These are phyloP conservation scores for Synchiropus splendidus DNA, from an alignment of 2,113 vertebrate species.

Conservation along the genomic window DNA sequence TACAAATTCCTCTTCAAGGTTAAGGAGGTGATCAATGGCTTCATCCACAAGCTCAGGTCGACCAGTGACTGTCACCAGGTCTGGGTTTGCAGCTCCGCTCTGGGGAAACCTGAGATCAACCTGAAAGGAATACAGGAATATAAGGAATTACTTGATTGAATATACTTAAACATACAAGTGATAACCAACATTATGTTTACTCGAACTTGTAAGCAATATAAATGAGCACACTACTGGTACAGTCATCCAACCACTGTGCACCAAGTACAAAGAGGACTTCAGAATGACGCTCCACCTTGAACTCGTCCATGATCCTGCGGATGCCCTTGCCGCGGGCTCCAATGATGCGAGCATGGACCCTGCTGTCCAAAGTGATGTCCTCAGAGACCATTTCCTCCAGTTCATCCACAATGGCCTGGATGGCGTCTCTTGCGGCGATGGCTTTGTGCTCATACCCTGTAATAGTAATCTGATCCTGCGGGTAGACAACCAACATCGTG, in stretches of 20 bases:
- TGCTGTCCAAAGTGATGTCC: slow-evolving; percentile 87
- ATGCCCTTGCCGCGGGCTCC: slow-evolving; percentile 94
- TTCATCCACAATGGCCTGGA: slow-evolving; percentile 85
- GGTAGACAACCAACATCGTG: background rate
- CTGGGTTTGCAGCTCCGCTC: slow-evolving; percentile 86
- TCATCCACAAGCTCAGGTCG: slow-evolving; percentile 94
- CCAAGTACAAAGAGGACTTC: no score
- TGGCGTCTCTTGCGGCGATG: slow-evolving; percentile 84
- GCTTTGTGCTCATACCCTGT: slow-evolving; percentile 94
- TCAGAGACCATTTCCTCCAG: slow-evolving; percentile 96
- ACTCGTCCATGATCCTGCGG: slow-evolving; percentile 97
- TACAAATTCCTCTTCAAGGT: slow-evolving; percentile 96
- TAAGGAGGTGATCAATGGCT: slow-evolving; percentile 95
- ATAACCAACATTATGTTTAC: no score
- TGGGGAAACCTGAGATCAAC: slow-evolving; percentile 97
- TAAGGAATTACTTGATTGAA: no score
- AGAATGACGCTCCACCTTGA: slow-evolving; percentile 74
- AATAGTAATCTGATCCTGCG: slow-evolving; percentile 92
- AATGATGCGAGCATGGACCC: slow-evolving; percentile 92
- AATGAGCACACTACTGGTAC: no score
- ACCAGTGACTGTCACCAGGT: slow-evolving; percentile 88
- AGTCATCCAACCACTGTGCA: no score
- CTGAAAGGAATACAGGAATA: slow-evolving; percentile 49
- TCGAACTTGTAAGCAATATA: no score
- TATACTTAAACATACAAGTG: no score